Conservation (phyloP, 2,113 vertebrate genomes). For the Ciconia boyciana region DNA sequence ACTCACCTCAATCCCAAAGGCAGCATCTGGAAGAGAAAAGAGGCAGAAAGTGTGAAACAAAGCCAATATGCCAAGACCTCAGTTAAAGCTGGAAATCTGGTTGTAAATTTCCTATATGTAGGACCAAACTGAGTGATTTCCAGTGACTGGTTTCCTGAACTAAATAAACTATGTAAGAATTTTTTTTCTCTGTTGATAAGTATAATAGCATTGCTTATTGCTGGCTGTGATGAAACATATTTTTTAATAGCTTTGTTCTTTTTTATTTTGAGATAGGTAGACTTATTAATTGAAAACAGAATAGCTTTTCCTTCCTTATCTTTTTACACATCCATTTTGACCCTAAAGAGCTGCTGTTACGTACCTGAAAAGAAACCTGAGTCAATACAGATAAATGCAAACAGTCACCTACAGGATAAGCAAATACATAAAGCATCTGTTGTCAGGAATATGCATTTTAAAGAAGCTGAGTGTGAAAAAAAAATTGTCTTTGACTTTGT, state of each 20-base stretch:
- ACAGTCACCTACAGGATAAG: conserved; percentile 15
- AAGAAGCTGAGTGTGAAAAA: background rate
- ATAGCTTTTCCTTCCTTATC: conserved; percentile 32
- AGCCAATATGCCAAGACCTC: background rate
- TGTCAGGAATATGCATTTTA: conserved; percentile 3
- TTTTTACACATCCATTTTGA: conserved; percentile 9
- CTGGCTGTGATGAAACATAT: background rate
- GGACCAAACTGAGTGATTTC: background rate
- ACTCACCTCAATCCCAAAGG: conserved; percentile 59
- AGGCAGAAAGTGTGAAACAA: background rate
- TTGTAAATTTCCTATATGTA: background rate
- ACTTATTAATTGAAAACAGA: background rate
- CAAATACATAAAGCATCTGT: conserved; percentile 2
- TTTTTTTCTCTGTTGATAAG: background rate
- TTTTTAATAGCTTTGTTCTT: background rate
- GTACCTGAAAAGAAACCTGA: conserved; percentile 13
- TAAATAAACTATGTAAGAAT: background rate
- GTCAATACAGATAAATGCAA: conserved; percentile 22
- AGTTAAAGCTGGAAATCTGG: background rate
- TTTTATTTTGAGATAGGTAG: background rate
- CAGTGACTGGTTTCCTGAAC: background rate
- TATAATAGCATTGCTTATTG: background rate
- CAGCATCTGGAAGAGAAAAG: conserved; percentile 31
- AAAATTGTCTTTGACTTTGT: background rate
- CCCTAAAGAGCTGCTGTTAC: background rate